These are phyloP conservation scores for Drosophila eohydei DNA, from an alignment of 2,888 invertebrate genomes.

Conservation along the genomic window DNA sequence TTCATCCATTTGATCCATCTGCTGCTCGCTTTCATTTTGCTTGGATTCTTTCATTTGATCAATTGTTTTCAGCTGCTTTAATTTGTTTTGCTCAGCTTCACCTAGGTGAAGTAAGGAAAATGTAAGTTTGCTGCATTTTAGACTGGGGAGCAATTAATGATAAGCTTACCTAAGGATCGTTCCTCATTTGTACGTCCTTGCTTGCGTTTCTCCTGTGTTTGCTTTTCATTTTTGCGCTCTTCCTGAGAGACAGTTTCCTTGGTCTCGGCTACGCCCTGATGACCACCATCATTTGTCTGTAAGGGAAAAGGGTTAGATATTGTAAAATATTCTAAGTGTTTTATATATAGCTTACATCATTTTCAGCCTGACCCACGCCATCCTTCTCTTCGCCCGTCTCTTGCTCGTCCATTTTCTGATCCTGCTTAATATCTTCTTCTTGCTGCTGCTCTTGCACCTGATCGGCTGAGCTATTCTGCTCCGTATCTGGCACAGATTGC, in stretches of 20 bases:
- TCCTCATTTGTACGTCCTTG: constrained; percentile 91
- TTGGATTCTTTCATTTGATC: constrained; percentile 85
- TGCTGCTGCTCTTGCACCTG: constrained; percentile 84
- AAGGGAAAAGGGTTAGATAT: not conserved
- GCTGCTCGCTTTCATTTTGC: constrained; percentile 84
- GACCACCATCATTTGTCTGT: constrained; percentile 87
- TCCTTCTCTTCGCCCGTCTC: constrained; percentile 87
- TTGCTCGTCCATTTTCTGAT: constrained; percentile 86
- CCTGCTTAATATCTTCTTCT: constrained; percentile 83
- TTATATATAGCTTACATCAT: constrained; percentile 85
- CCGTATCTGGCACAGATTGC: constrained; percentile 82
- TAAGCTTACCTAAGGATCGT: constrained; percentile 86
- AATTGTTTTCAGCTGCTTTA: constrained; percentile 86
- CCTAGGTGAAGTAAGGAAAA: constrained; percentile 50
- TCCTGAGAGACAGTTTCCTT: constrained; percentile 84
- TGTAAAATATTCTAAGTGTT: not conserved
- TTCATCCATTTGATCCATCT: constrained; percentile 85
- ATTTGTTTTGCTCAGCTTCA: constrained; percentile 82
- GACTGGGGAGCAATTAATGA: not conserved
- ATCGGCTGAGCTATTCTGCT: constrained; percentile 83
- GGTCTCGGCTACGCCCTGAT: constrained; percentile 86
- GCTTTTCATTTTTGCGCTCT: constrained; percentile 82
- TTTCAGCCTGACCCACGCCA: constrained; percentile 90
- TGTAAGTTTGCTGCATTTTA: not conserved
- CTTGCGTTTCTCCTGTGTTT: constrained; percentile 87